Conservation (phyloP, 2,797 vertebrate genomes). For the Podarcis lilfordi region DNA sequence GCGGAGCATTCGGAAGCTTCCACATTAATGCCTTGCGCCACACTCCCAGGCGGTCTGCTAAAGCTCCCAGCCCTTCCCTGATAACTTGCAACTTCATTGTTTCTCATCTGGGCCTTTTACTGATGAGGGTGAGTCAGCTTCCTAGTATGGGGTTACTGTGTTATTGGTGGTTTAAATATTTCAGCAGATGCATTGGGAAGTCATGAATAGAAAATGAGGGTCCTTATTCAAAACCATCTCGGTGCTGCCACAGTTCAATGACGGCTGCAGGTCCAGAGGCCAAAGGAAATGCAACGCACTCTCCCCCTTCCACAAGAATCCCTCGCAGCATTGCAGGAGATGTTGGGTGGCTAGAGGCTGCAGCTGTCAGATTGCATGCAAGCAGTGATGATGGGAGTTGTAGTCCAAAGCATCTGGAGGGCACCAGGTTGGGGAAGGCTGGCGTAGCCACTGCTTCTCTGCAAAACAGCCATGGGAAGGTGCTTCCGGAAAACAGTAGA, state of each 20-base stretch:
- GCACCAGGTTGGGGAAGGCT: too few species aligned
- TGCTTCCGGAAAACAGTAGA: neutral
- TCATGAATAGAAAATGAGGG: slow-evolving; percentile 16
- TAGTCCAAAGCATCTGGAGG: too few species aligned
- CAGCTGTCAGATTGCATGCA: neutral
- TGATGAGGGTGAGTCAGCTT: slow-evolving; percentile 18
- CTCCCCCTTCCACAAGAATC: neutral
- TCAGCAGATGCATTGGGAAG: slow-evolving; percentile 11
- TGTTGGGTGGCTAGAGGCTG: neutral
- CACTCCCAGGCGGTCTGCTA: neutral
- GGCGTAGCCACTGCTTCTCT: too few species aligned
- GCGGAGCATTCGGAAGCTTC: too few species aligned
- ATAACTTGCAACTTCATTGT: neutral
- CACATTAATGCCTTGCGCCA: too few species aligned
- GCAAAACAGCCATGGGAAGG: neutral
- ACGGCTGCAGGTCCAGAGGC: neutral
- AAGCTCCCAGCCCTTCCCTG: too few species aligned
- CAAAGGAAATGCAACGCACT: neutral
- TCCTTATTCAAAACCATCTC: neutral
- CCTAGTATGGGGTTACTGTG: neutral
- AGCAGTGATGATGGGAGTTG: neutral
- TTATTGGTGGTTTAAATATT: slow-evolving; percentile 22
- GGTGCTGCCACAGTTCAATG: neutral
- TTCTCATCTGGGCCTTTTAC: neutral
- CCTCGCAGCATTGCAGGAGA: too few species aligned